These are phyloP conservation scores for Periophthalmus magnuspinnatus DNA, from an alignment of 2,797 vertebrate species.

Conservation along the genomic window DNA sequence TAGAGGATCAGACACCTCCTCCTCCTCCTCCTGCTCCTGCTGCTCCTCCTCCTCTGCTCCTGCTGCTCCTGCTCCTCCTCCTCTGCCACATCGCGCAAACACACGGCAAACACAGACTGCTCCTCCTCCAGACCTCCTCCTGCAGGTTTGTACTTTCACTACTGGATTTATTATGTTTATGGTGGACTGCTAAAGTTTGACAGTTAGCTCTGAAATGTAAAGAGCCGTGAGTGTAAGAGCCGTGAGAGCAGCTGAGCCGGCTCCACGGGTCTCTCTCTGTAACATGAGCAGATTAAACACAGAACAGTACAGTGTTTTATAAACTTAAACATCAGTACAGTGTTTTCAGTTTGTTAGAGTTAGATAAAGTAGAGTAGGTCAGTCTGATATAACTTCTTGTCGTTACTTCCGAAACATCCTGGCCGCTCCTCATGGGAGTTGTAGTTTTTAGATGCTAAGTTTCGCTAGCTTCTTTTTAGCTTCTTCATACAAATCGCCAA, in stretches of 20 bases:
- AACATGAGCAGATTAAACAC: no score
- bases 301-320: background rate
- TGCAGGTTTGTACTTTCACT: constrained; percentile 31
- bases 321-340: background rate
- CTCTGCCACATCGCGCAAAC: constrained; percentile 67
- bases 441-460: constrained; percentile 66
- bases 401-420: constrained; percentile 76
- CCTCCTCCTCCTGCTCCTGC: no score
- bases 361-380: background rate
- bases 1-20: no score
- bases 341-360: background rate
- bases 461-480: background rate
- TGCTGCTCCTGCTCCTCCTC: no score
- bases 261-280: no score
- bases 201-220: constrained; percentile 12
- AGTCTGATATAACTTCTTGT: constrained; percentile 25
- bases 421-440: constrained; percentile 69
- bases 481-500: background rate
- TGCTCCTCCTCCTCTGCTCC: no score
- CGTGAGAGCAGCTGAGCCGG: no score
- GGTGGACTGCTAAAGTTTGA: background rate
- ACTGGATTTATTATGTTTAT: constrained; percentile 5
- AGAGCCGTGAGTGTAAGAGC: no score
- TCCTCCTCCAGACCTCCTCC: no score
- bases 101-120: no score